Conservation (phyloP, 2,797 vertebrate genomes). For the Lycodopsis pacificus region DNA sequence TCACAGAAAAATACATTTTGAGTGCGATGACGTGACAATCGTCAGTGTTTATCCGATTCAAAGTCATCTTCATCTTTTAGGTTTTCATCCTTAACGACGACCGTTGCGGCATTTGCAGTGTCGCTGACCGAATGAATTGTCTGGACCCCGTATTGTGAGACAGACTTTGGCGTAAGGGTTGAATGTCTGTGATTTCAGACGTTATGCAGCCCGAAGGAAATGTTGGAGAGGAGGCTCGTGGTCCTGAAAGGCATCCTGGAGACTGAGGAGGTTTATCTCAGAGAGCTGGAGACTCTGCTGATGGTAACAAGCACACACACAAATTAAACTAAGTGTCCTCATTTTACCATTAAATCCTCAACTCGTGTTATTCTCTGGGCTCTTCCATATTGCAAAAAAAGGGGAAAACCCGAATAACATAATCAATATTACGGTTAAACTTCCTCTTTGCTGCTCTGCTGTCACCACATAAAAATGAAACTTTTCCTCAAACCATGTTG, state of each 20-base stretch:
- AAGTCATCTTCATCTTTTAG: not conserved
- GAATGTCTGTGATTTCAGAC: constrained; percentile 56
- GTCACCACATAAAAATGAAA: not conserved
- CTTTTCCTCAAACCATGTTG: not conserved
- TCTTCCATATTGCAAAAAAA: not conserved
- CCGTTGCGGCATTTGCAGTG: not conserved
- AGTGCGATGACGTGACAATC: not conserved
- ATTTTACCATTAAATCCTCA: not conserved
- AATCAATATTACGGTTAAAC: not conserved
- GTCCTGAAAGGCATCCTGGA: constrained; percentile 80
- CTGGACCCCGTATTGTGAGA: not conserved
- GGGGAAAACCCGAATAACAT: not conserved
- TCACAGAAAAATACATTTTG: not conserved
- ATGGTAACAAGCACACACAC: constrained; percentile 63
- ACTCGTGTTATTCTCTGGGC: not conserved
- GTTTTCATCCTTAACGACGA: not conserved
- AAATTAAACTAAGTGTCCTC: not conserved
- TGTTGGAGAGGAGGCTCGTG: constrained; percentile 76
- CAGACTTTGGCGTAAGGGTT: not conserved
- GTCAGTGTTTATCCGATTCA: not conserved
- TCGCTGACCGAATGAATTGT: not conserved
- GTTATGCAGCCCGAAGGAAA: constrained; percentile 57
- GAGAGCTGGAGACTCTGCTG: constrained; percentile 81
- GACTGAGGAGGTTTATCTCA: constrained; percentile 82
- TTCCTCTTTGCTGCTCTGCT: constrained; percentile 18